A percentile compares a stretch with the other conserved stretches of the same genome.
Evolutionary conservation across 2,113 vertebrate genomes (phyloP).

Genomic region (Cyanocitta stelleri): DNA sequence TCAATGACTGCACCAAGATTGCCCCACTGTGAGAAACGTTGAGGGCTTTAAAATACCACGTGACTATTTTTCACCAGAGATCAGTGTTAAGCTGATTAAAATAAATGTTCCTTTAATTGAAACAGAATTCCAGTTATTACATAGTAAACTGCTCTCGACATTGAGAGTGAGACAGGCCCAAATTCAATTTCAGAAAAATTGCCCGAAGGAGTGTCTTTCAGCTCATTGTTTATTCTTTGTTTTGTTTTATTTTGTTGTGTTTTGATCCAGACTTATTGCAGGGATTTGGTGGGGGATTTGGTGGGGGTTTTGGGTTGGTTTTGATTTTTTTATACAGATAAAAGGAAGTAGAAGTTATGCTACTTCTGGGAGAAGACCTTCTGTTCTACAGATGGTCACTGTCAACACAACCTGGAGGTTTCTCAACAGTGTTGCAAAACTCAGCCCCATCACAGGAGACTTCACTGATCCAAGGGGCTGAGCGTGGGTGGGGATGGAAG

Average conservation of each 20-base stretch:
- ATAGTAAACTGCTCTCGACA: not conserved
- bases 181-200: not conserved
- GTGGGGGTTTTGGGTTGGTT: not conserved
- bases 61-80: not conserved
- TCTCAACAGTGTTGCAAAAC: not conserved
- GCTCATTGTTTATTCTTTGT: not conserved
- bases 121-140: not conserved
- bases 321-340: not conserved
- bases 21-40: not conserved
- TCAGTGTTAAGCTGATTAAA: not conserved
- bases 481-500: not conserved
- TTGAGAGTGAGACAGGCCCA: not conserved
- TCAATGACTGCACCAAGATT: not conserved
- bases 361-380: not conserved
- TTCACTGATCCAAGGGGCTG: fast-evolving
- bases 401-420: not conserved
- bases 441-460: not conserved
- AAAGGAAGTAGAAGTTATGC: not conserved
- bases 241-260: not conserved
- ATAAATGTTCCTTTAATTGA: not conserved
- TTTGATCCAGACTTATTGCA: not conserved
- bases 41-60: not conserved
- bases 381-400: not conserved
- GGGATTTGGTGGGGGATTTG: not conserved
- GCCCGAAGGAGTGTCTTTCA: not conserved